Conservation (phyloP, 2,113 vertebrate genomes). For the Hiodon alosoides region DNA sequence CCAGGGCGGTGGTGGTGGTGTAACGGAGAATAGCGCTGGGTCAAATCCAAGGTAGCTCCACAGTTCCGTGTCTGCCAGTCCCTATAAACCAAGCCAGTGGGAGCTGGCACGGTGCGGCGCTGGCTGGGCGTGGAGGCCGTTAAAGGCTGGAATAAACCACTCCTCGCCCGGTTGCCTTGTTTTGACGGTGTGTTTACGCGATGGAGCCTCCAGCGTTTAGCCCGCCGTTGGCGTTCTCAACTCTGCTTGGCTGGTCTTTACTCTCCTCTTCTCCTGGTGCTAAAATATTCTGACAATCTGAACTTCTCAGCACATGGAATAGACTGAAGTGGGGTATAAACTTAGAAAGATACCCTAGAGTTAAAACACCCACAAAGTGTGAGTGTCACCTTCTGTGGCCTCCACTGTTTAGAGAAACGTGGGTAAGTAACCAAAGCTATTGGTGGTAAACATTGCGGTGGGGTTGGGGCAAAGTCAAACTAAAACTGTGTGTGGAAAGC, state of each 20-base stretch:
- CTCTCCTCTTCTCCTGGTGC: neutral
- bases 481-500: neutral
- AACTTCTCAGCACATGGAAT: too few species aligned
- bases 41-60: neutral
- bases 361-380: too few species aligned
- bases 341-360: too few species aligned
- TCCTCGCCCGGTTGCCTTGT: conserved; percentile 7
- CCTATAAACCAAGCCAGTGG: conserved; percentile 18
- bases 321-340: too few species aligned
- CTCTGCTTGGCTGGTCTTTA: neutral
- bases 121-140: conserved; percentile 3
- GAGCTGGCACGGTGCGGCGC: conserved; percentile 10
- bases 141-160: neutral
- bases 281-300: too few species aligned
- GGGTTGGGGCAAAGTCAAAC: neutral
- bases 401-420: neutral
- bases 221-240: neutral
- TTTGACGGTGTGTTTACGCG: conserved; percentile 1
- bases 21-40: too few species aligned
- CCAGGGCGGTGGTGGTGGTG: too few species aligned
- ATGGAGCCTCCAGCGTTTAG: too few species aligned
- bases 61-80: neutral
- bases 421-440: neutral
- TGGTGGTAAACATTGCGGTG: neutral
- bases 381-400: too few species aligned